A percentile compares a stretch with the other conserved stretches of the same genome.
Evolutionary conservation across 2,888 invertebrate species (phyloP).

Genomic region (Chrysolina haemoptera): DNA sequence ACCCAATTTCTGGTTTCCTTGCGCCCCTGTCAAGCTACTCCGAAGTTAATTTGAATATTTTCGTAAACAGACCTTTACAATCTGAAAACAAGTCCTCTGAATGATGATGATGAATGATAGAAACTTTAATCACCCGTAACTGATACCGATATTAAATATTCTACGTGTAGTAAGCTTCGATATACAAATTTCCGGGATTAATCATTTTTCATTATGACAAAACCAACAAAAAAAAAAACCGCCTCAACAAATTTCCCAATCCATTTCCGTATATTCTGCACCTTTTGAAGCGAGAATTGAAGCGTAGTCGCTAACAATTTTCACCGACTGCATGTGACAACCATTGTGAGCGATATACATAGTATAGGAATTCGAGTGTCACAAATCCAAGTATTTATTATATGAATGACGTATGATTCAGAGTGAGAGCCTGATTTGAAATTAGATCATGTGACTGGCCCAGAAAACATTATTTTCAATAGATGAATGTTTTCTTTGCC

Average conservation of each 20-base stretch:
- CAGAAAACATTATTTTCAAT: too few species aligned
- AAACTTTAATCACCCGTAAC: not conserved
- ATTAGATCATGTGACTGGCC: too few species aligned
- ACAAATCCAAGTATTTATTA: not conserved
- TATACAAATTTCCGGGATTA: not conserved
- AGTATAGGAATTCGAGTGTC: not conserved
- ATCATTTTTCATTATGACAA: constrained; percentile 4
- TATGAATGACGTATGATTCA: not conserved
- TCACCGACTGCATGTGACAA: constrained; percentile 6
- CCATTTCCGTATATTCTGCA: constrained; percentile 14
- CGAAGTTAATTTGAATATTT: too few species aligned
- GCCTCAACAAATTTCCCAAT: constrained; percentile 10
- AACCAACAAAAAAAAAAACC: not conserved
- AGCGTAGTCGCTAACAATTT: constrained; percentile 16
- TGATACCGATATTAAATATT: not conserved
- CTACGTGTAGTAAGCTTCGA: not conserved
- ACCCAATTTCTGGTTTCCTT: too few species aligned
- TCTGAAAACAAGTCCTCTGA: too few species aligned
- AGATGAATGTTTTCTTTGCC: too few species aligned
- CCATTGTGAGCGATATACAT: constrained; percentile 12
- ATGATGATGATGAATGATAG: too few species aligned
- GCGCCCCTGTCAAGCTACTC: too few species aligned
- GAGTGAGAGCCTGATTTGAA: too few species aligned
- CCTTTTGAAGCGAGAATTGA: constrained; percentile 3
- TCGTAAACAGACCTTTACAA: too few species aligned